Evolutionary conservation across 2,888 invertebrate genomes (phyloP).

Genomic region (Ophonus ardosiacus): DNA sequence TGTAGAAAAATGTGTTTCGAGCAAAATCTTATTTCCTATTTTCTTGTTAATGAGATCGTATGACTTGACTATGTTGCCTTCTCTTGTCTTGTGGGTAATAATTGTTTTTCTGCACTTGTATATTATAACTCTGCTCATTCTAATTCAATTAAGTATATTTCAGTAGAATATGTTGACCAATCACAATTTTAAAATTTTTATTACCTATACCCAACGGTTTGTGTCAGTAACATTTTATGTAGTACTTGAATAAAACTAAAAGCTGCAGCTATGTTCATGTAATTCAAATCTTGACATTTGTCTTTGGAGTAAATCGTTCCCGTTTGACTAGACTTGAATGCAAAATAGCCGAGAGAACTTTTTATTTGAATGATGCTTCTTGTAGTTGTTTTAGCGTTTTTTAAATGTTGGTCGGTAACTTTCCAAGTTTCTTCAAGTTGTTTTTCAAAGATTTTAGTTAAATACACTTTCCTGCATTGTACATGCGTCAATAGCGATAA

Average conservation of each 20-base stretch:
- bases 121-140: too few relatives aligned
- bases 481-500: background rate
- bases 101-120: too few relatives aligned
- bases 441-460: conserved; percentile 23
- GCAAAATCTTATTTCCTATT: too few relatives aligned
- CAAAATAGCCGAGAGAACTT: conserved; percentile 9
- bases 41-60: too few relatives aligned
- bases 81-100: too few relatives aligned
- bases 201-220: too few relatives aligned
- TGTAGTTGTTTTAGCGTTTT: conserved; percentile 33
- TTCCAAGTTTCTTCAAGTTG: conserved; percentile 13
- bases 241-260: background rate
- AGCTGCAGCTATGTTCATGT: conserved; percentile 10
- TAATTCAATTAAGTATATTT: too few relatives aligned
- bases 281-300: conserved; percentile 17
- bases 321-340: conserved; percentile 14
- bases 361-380: conserved; percentile 38
- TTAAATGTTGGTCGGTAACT: conserved; percentile 24
- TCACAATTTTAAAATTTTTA: too few relatives aligned
- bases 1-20: too few relatives aligned
- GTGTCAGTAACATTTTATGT: background rate
- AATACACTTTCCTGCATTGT: background rate
- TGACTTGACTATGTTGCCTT: too few relatives aligned
- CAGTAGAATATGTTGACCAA: too few relatives aligned
- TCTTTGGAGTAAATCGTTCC: background rate